Base-by-base conservation (phyloP, 1,140 invertebrate genomes). In the Trialeurodes vaporariorum region DNA sequence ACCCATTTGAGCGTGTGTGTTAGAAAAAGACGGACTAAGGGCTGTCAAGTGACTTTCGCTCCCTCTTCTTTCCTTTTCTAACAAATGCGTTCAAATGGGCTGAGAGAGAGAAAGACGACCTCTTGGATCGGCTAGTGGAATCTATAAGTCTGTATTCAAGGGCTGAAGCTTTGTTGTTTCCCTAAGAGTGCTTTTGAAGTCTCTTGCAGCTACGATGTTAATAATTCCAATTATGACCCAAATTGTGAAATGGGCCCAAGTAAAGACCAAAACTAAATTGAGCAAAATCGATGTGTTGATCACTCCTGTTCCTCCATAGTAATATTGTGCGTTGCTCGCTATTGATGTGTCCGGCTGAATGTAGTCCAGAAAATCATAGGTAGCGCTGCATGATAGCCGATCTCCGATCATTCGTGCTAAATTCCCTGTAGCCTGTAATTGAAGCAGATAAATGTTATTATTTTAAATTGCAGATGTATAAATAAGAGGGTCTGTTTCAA, bases 361-460 rank as follows among this genome's bases (percentile, higher is more conserved):
- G 71, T 87, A 89, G 74, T 89, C 87, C 85, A 89, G 86, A 72
- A 85, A 89, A 76, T 89, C 87, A 61, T 84, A 84, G 59, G 88
- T 82, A 0, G 86, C 83, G 58, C 82, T 81, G 73, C 87, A 89
- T 1, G 79, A 76, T 0, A 89, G 73, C 26, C 87, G 81, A 17
- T 83, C 82, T 70, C 85, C 82, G 68, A 89, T 85, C 13, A 82
- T 83, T 1, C 79, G 79, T 1, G 83, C 83, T 68, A 84, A 80
- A 63, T 83, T 80, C 24, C 83, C 84, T 58, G 79, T 77, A 0
- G 83, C 83, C 67, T 79, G 79, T 49, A 49, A 49, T n/a, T n/a
- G n/a, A n/a, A n/a, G n/a, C n/a, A n/a, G n/a, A n/a, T n/a, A n/a
- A n/a, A n/a, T n/a, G n/a, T n/a, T n/a, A n/a, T n/a, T n/a, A n/a